A percentile compares a stretch with the other conserved stretches of the same genome.
Conservation (phyloP, 2,797 vertebrate genomes). For the Tympanoctomys barrerae region DNA sequence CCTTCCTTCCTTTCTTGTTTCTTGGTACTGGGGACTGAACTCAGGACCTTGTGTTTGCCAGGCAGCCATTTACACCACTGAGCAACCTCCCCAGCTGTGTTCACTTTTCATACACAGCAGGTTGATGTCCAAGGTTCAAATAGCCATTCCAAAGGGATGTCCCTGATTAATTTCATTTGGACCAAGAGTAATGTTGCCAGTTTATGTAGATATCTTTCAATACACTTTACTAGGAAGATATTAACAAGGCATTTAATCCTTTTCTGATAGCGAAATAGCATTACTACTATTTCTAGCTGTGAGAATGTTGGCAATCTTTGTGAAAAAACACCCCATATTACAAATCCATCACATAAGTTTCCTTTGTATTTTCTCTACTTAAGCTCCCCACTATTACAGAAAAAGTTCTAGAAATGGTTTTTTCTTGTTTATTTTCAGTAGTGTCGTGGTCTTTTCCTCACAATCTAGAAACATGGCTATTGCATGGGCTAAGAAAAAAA, state of each 20-base stretch:
- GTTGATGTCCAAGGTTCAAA: background rate
- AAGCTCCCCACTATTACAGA: constrained; percentile 60
- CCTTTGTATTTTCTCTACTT: constrained; percentile 56
- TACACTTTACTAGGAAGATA: constrained; percentile 48
- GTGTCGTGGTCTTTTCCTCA: background rate
- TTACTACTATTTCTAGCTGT: constrained; percentile 50
- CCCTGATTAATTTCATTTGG: constrained; percentile 52
- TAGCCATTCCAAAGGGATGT: background rate
- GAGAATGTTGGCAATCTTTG: constrained; percentile 58
- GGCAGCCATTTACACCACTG: too few species aligned
- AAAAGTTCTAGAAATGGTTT: constrained; percentile 48
- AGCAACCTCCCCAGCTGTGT: too few species aligned
- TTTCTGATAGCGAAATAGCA: constrained; percentile 60
- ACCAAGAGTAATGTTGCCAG: constrained; percentile 19
- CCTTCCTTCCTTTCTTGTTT: too few species aligned
- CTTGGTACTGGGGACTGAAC: too few species aligned
- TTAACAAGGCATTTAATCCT: constrained; percentile 55
- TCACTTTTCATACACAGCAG: background rate
- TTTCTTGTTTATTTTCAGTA: constrained; percentile 17
- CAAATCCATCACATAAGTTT: constrained; percentile 56
- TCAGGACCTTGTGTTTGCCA: too few species aligned
- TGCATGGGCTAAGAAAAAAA: background rate
- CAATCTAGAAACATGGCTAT: background rate
- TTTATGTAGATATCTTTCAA: constrained; percentile 11
- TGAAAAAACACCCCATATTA: constrained; percentile 62